These are phyloP conservation scores for Rousettus madagascariensis DNA, from an alignment of 2,797 vertebrate species.

Conservation along the genomic window DNA sequence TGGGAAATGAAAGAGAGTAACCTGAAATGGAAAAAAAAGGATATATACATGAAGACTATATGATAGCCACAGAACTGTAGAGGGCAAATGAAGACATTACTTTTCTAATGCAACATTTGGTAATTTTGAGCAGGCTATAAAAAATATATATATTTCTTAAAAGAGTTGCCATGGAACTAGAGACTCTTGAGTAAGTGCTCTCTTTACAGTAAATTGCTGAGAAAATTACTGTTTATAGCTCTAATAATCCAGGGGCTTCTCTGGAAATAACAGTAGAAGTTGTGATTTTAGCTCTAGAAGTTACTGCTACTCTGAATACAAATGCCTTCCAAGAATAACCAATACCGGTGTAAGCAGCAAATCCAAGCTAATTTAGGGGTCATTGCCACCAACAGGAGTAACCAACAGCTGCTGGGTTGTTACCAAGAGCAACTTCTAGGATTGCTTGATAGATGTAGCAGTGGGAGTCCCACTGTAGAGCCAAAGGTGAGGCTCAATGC, in stretches of 20 bases:
- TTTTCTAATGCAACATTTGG: not conserved
- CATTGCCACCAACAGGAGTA: not conserved
- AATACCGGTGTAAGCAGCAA: not conserved
- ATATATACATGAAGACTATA: not conserved
- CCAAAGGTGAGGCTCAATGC: not conserved
- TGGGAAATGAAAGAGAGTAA: not conserved
- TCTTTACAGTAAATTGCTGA: not conserved
- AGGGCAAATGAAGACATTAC: not conserved
- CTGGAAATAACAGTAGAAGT: not conserved
- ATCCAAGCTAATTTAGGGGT: not conserved
- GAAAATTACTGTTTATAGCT: not conserved
- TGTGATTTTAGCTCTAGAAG: not conserved
- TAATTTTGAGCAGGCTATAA: not conserved
- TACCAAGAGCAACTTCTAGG: not conserved
- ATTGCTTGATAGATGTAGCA: not conserved
- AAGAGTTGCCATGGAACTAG: not conserved
- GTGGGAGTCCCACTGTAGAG: not conserved
- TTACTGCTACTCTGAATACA: not conserved
- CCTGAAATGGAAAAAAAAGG: not conserved
- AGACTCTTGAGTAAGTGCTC: not conserved
- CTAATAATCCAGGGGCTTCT: not conserved
- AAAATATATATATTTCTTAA: not conserved
- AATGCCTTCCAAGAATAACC: not conserved
- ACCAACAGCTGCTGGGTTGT: not conserved
- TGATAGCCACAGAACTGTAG: not conserved